These are phyloP conservation scores for Leptarthrus brevirostris DNA, from an alignment of 2,888 invertebrate species.

Conservation along the genomic window DNA sequence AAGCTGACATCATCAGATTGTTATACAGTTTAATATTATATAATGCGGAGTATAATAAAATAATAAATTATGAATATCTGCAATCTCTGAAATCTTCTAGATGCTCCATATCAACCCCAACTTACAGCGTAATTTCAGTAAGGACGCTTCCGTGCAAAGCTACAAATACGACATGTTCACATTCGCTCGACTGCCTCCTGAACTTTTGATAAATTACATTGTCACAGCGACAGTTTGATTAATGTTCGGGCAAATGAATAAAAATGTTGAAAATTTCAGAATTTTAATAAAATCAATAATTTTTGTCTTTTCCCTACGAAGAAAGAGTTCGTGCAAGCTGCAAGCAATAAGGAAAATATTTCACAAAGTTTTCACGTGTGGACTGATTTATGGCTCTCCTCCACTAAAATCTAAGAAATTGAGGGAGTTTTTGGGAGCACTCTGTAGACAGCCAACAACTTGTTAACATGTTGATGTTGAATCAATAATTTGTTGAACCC, in stretches of 20 bases:
- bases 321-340: not conserved
- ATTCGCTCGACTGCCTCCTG: constrained; percentile 43
- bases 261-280: constrained; percentile 48
- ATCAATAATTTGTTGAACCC: not conserved
- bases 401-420: constrained; percentile 1
- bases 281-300: constrained; percentile 49
- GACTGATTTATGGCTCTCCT: constrained; percentile 20
- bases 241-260: constrained; percentile 42
- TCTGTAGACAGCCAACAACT: not conserved
- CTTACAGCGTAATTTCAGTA: constrained; percentile 21
- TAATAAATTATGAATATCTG: too few species aligned
- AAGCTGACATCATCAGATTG: too few species aligned
- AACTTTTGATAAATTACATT: constrained; percentile 49
- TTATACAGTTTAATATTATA: too few species aligned
- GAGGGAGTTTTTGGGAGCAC: not conserved
- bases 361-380: constrained; percentile 7
- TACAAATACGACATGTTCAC: constrained; percentile 45
- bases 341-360: constrained; percentile 36
- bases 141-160: constrained; percentile 30
- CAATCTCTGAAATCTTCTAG: too few species aligned
- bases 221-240: constrained; percentile 49
- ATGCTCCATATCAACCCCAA: not conserved
- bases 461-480: constrained; percentile 37
- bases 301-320: not conserved
- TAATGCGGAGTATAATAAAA: too few species aligned